Evolutionary conservation across 2,888 invertebrate species (phyloP).

Genomic region (Drosophila differens): DNA sequence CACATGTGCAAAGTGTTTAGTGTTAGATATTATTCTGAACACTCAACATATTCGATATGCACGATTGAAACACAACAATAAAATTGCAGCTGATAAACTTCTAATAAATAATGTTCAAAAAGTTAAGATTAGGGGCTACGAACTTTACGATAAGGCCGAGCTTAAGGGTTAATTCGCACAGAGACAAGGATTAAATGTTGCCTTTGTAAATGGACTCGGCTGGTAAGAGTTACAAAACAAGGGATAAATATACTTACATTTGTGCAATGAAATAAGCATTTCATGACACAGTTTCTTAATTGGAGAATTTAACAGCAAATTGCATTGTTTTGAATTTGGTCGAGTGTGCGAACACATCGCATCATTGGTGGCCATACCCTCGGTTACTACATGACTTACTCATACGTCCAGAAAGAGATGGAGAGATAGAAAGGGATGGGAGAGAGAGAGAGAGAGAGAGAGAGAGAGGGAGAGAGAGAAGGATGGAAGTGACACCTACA

Average conservation of each 20-base stretch:
- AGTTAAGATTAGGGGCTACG: not conserved
- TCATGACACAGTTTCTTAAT: constrained; percentile 63
- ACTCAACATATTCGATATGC: not conserved
- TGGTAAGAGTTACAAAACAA: not conserved
- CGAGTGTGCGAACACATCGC: constrained; percentile 7
- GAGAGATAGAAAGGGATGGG: not conserved
- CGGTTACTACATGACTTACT: constrained; percentile 50
- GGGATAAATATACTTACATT: not conserved
- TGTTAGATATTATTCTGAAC: not conserved
- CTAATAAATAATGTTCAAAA: not conserved
- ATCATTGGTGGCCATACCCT: constrained; percentile 42
- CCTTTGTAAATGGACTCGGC: not conserved
- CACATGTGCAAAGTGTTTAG: not conserved
- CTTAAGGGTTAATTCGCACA: not conserved
- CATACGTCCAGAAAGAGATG: constrained; percentile 12
- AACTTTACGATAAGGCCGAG: not conserved
- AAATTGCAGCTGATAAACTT: not conserved
- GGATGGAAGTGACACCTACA: constrained; percentile 39
- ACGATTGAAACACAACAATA: not conserved
- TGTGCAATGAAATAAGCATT: constrained; percentile 21
- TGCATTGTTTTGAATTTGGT: constrained; percentile 50
- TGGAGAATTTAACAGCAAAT: constrained; percentile 57
- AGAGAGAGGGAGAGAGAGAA: not conserved
- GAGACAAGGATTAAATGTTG: not conserved
- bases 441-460: not conserved